Base-by-base conservation (phyloP, 2,113 vertebrate genomes). In the Anoplopoma fimbria region DNA sequence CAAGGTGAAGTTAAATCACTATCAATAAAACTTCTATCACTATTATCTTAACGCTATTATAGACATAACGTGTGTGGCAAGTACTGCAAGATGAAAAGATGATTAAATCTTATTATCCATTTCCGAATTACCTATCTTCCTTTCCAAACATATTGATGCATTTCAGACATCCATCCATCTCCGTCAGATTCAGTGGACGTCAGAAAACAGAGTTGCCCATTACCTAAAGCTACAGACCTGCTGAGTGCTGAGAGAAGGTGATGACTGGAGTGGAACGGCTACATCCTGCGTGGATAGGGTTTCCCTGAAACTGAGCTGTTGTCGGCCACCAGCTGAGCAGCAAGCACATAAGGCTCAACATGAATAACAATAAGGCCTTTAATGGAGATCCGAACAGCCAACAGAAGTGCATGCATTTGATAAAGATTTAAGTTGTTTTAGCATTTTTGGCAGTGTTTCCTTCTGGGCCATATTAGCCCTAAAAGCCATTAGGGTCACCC, bases 301-400 rank as follows among this genome's bases (percentile, higher is more conserved):
- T 93, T 92, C 90, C 23, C 82, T 93, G 91, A 91, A 91, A 86
- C 83, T 87, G 90, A 92, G 84, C 83, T 83, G 71, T 72, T 83
- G 83, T 84, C 81, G 82, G 79, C 75, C 78, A 90, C 83, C 74
- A 78, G 80, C 83, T 84, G 87, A 90, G 83, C 77, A 80, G 63
- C 62, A 55, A 72, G 65, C 42, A 79, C 79, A 67, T 63, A 51
- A 80, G 78, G 76, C 71, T 57, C 53, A 61, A 64, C 21, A 4
- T 36, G 49, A 84, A 87, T 69, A 47, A 91, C 68, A 83, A 87
- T 62, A 62, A 79, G 29, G 62, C 13, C 64, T 78, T 89, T 81
- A 57, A 82, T 51, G 29, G 38, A 19, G 72, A 75, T 64, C 2
- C 17, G 69, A 74, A 65, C 53, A 45, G 15, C 13, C 58, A 57